Conservation (phyloP, 2,888 invertebrate genomes). For the Melanostoma scalare region DNA sequence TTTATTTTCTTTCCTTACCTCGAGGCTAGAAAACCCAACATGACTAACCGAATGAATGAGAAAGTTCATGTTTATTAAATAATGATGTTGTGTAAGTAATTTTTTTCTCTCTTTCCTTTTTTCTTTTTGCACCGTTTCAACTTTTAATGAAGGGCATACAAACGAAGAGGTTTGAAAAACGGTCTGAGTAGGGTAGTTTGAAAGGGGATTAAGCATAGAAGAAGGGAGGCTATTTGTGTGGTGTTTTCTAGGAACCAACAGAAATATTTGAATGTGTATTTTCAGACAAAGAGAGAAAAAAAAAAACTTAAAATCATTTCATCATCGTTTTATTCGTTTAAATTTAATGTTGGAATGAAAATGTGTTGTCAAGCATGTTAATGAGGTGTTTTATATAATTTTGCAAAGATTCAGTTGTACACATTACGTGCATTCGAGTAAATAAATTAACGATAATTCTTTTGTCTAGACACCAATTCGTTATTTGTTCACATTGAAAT, state of each 20-base stretch:
- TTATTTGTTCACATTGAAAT: too few relatives aligned
- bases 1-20: conserved; percentile 4
- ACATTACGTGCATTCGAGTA: too few relatives aligned
- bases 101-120: conserved; percentile 1
- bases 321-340: too few relatives aligned
- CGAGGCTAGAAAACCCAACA: conserved; percentile 39
- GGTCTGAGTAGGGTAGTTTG: conserved; percentile 10
- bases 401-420: too few relatives aligned
- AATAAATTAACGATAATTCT: too few relatives aligned
- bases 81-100: conserved; percentile 63
- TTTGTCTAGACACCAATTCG: too few relatives aligned
- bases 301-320: too few relatives aligned
- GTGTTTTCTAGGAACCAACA: neutral
- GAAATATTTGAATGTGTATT: neutral
- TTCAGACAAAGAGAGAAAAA: too few relatives aligned
- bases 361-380: too few relatives aligned
- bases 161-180: conserved; percentile 27
- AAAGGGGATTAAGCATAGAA: neutral
- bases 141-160: conserved; percentile 59
- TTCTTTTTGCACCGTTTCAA: conserved; percentile 25
- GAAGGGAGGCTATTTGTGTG: conserved; percentile 4
- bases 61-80: conserved; percentile 62
- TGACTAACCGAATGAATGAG: conserved; percentile 41
- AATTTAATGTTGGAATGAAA: too few relatives aligned
- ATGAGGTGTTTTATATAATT: too few relatives aligned